Percentiles rank a stretch among this genome's conserved stretches.
Evolutionary conservation across 2,797 vertebrate genomes (phyloP).

Genomic region (Lateolabrax maculatus): DNA sequence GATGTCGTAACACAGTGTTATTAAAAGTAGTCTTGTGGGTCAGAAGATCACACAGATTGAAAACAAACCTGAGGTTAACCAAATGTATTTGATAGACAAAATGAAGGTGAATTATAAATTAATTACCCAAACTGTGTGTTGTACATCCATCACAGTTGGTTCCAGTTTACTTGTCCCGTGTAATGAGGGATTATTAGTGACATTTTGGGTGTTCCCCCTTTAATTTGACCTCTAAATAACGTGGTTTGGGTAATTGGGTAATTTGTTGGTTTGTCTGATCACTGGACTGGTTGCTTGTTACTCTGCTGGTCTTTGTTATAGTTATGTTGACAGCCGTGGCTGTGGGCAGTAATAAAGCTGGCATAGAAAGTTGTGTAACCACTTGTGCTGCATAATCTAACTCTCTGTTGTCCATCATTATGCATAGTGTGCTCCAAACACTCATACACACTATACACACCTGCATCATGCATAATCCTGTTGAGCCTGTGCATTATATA

Average conservation of each 20-base stretch:
- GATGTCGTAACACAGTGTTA: not conserved
- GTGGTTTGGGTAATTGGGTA: not conserved
- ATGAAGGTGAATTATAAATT: not conserved
- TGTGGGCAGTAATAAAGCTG: not conserved
- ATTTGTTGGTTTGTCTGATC: not conserved
- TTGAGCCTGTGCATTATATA: not conserved
- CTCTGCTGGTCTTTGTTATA: not conserved
- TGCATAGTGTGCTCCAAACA: not conserved
- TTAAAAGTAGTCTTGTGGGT: not conserved
- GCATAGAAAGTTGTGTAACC: not conserved
- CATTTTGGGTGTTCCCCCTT: too few species aligned
- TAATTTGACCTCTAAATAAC: too few species aligned
- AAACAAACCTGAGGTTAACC: not conserved
- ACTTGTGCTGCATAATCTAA: not conserved
- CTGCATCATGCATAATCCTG: not conserved
- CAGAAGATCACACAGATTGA: not conserved
- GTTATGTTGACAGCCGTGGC: too few species aligned
- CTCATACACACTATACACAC: not conserved
- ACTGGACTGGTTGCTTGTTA: not conserved
- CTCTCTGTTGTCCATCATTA: conserved; percentile 2
- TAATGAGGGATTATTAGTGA: too few species aligned
- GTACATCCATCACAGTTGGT: too few species aligned
- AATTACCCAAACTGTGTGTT: too few species aligned
- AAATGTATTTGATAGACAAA: not conserved
- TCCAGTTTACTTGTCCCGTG: too few species aligned